These are phyloP conservation scores for Solen grandis DNA, from an alignment of 1,140 invertebrate genomes.

Conservation along the genomic window DNA sequence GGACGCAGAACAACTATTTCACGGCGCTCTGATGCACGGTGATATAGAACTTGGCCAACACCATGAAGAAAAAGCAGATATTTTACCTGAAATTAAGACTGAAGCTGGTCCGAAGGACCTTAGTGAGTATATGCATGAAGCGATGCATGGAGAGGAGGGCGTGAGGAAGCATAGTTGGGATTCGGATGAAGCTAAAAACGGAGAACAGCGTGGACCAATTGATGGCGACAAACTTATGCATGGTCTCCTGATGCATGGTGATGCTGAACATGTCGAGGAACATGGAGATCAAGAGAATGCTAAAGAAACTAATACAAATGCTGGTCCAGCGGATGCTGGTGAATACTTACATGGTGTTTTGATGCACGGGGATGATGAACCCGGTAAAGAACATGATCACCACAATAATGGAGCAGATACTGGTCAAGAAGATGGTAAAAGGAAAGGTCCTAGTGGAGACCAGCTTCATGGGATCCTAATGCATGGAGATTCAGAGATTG, in stretches of 20 bases:
- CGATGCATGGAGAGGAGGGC: conserved; percentile 68
- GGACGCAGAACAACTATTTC: conserved; percentile 63
- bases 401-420: neutral
- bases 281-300: neutral
- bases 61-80: conserved; percentile 53
- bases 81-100: conserved; percentile 16
- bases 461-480: conserved; percentile 60
- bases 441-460: conserved; percentile 37
- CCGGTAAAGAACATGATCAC: conserved; percentile 37
- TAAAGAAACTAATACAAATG: neutral
- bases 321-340: conserved; percentile 36
- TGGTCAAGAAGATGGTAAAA: neutral
- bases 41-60: conserved; percentile 41
- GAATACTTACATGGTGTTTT: conserved; percentile 54
- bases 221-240: conserved; percentile 62
- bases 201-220: neutral
- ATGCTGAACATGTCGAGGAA: conserved; percentile 50
- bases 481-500: conserved; percentile 55
- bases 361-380: conserved; percentile 57
- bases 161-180: conserved; percentile 52
- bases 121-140: conserved; percentile 62
- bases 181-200: neutral
- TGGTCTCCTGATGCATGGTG: conserved; percentile 68
- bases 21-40: conserved; percentile 70
- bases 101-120: conserved; percentile 56